Percentiles rank a stretch among this genome's conserved stretches.
Conservation (phyloP, 2,888 invertebrate genomes). For the Campoplex capitator region DNA sequence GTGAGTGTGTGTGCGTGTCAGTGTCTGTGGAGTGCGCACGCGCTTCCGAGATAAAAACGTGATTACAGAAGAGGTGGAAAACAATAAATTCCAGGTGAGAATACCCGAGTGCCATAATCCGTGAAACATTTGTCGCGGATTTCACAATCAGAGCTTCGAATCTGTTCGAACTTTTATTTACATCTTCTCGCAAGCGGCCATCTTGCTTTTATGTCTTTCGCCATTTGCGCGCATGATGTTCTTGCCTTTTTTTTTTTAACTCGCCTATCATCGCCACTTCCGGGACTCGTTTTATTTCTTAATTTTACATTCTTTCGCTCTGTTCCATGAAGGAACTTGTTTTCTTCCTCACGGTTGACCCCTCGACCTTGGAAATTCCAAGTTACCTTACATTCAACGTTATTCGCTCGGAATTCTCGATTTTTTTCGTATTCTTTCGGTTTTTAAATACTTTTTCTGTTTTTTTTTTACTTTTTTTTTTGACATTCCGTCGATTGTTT, state of each 20-base stretch:
- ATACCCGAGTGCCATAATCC: background rate
- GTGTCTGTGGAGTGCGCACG: background rate
- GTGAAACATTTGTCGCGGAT: background rate
- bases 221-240: constrained; percentile 9
- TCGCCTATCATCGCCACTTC: background rate
- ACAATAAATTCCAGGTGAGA: constrained; percentile 13
- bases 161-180: background rate
- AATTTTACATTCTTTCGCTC: background rate
- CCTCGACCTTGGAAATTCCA: constrained; percentile 1
- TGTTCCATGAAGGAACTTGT: background rate
- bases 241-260: background rate
- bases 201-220: background rate
- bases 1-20: background rate
- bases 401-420: background rate
- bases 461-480: too few relatives aligned
- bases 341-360: background rate
- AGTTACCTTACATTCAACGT: background rate
- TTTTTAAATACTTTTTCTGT: background rate
- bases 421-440: background rate
- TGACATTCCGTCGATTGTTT: too few relatives aligned
- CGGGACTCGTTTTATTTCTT: background rate
- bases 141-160: background rate
- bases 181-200: background rate
- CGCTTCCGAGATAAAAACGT: background rate
- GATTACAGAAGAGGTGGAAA: background rate